Conservation (phyloP, 2,113 vertebrate species). For the Halcyon senegalensis region DNA sequence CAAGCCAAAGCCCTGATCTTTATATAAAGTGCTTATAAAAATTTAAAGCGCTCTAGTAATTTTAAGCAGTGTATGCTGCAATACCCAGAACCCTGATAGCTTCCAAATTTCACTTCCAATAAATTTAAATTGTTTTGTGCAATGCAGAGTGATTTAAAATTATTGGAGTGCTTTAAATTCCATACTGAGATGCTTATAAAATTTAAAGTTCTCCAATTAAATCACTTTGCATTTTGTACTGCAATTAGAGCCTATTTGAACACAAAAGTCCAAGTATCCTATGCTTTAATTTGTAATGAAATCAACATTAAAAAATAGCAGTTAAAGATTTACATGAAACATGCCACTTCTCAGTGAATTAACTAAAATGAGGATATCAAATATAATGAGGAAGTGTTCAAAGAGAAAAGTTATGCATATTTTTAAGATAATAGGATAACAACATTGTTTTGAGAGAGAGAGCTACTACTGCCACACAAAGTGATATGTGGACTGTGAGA, state of each 20-base stretch:
- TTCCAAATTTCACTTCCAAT: slow-evolving; percentile 75
- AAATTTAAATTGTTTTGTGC: slow-evolving; percentile 76
- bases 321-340: slow-evolving; percentile 6
- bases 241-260: slow-evolving; percentile 53
- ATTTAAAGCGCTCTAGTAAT: slow-evolving; percentile 54
- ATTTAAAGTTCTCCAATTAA: slow-evolving; percentile 67
- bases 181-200: slow-evolving; percentile 63
- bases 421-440: neutral
- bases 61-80: slow-evolving; percentile 55
- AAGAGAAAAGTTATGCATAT: neutral
- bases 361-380: neutral
- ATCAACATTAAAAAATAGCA: slow-evolving; percentile 22
- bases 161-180: slow-evolving; percentile 71
- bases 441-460: neutral
- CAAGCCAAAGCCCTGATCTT: slow-evolving; percentile 12
- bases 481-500: neutral
- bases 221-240: slow-evolving; percentile 39
- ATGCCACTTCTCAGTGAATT: neutral
- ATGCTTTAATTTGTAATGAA: slow-evolving; percentile 61
- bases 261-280: slow-evolving; percentile 25
- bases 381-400: neutral
- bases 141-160: slow-evolving; percentile 70
- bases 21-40: slow-evolving; percentile 60
- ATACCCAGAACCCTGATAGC: slow-evolving; percentile 63
- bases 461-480: neutral